Conservation (phyloP, 30 jellyfish, hydroid and myxozoan species). For the Thelohanellus kitauei region DNA sequence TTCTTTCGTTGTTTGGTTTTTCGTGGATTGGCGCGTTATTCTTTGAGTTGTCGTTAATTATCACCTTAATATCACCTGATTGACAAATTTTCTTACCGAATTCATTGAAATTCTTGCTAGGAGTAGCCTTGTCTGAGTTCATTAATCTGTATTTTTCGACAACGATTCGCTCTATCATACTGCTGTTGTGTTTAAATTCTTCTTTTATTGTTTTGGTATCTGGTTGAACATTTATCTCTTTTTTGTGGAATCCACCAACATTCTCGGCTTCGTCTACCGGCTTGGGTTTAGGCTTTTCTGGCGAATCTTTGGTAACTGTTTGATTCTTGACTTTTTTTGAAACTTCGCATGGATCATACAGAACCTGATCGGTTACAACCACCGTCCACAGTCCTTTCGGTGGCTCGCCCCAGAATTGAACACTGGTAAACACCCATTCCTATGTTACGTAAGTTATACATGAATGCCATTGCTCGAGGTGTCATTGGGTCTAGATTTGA, state of each 20-base stretch:
- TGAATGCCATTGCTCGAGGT: conserved; percentile 48
- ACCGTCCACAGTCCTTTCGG: conserved; percentile 89
- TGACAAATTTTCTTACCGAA: background rate
- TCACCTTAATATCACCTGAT: background rate
- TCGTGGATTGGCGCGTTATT: conserved; percentile 2
- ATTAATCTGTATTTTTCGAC: background rate
- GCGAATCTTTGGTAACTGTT: conserved; percentile 78
- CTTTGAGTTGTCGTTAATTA: background rate
- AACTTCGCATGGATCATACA: conserved; percentile 5
- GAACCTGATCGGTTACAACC: conserved; percentile 55
- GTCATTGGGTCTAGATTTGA: conserved; percentile 73
- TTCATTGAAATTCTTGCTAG: too few relatives aligned
- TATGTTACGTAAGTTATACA: conserved; percentile 13
- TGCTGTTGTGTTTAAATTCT: conserved; percentile 4
- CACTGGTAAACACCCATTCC: conserved; percentile 99
- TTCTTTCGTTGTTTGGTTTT: conserved; percentile 2
- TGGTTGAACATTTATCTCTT: conserved; percentile 1
- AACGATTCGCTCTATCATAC: conserved; percentile 5
- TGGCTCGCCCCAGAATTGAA: conserved; percentile 97
- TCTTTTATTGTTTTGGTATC: too few relatives aligned
- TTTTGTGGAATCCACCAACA: conserved; percentile 4
- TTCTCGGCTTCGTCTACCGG: conserved; percentile 12
- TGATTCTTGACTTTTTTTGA: conserved; percentile 9
- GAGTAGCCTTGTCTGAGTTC: too few relatives aligned
- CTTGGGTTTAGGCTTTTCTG: conserved; percentile 54